Evolutionary conservation across 2,888 invertebrate species (phyloP).

Genomic region (Eristalinus sepulchralis): DNA sequence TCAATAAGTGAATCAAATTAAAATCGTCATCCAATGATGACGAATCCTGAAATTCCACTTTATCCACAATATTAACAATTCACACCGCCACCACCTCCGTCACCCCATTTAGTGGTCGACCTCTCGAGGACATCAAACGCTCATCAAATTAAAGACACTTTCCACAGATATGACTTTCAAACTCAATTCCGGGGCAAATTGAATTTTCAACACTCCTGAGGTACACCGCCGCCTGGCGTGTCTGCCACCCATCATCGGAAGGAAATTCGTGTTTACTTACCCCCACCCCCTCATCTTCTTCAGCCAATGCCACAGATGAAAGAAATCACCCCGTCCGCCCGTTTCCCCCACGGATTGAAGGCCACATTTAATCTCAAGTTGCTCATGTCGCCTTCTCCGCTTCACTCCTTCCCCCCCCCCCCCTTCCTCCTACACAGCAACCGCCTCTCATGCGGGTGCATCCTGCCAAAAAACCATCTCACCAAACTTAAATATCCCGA

Average conservation of each 20-base stretch:
- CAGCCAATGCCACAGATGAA: no score
- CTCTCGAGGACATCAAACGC: background rate
- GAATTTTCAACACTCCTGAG: background rate
- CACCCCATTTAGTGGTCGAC: background rate
- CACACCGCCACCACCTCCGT: background rate
- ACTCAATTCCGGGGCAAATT: background rate
- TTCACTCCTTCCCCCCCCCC: background rate
- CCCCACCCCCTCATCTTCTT: background rate
- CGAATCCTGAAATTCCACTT: background rate
- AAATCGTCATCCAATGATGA: background rate
- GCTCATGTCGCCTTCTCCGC: background rate
- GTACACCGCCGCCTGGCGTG: background rate
- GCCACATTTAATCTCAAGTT: slow-evolving; percentile 32
- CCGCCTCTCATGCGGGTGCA: slow-evolving; percentile 15
- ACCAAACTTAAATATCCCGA: slow-evolving; percentile 44
- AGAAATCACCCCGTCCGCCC: background rate
- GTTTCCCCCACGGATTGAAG: background rate
- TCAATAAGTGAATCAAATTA: background rate
- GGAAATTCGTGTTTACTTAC: background rate
- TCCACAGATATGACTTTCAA: background rate
- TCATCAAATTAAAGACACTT: background rate
- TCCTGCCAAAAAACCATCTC: slow-evolving; percentile 32
- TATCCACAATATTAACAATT: background rate
- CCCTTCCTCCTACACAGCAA: background rate
- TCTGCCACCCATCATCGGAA: background rate